Conservation (phyloP, 2,797 vertebrate species). For the Epinephelus awoara region DNA sequence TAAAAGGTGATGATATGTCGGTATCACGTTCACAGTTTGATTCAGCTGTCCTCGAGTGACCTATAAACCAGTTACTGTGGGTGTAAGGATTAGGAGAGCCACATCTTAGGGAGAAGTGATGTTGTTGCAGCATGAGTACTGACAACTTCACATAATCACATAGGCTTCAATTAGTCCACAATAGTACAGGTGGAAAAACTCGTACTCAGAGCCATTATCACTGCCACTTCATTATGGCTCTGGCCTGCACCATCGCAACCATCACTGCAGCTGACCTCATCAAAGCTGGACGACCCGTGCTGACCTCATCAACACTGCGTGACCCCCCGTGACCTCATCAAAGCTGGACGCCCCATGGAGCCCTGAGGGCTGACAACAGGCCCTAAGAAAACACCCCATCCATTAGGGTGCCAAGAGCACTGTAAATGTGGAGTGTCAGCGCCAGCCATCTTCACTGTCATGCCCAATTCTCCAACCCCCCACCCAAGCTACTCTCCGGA, state of each 20-base stretch:
- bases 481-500: conserved; percentile 64
- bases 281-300: conserved; percentile 86
- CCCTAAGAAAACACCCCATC: conserved; percentile 83
- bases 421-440: conserved; percentile 80
- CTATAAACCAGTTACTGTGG: background rate
- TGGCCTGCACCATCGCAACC: conserved; percentile 57
- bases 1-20: too few relatives aligned
- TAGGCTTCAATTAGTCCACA: conserved; percentile 38
- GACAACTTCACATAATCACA: conserved; percentile 20
- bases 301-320: conserved; percentile 87
- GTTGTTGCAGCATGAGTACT: conserved; percentile 1
- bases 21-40: too few relatives aligned
- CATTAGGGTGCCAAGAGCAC: conserved; percentile 84
- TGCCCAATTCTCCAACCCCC: conserved; percentile 77
- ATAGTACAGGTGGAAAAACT: conserved; percentile 64
- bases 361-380: conserved; percentile 72
- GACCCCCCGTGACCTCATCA: conserved; percentile 87
- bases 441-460: conserved; percentile 81
- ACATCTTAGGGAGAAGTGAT: background rate
- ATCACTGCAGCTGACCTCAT: conserved; percentile 85
- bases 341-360: conserved; percentile 83
- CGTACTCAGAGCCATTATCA: conserved; percentile 70
- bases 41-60: background rate
- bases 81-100: background rate
- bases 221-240: conserved; percentile 72